A percentile compares a stretch with the other conserved stretches of the same genome.
Evolutionary conservation across 2,888 invertebrate genomes (phyloP).

Genomic region (Mactromeris polynyma): DNA sequence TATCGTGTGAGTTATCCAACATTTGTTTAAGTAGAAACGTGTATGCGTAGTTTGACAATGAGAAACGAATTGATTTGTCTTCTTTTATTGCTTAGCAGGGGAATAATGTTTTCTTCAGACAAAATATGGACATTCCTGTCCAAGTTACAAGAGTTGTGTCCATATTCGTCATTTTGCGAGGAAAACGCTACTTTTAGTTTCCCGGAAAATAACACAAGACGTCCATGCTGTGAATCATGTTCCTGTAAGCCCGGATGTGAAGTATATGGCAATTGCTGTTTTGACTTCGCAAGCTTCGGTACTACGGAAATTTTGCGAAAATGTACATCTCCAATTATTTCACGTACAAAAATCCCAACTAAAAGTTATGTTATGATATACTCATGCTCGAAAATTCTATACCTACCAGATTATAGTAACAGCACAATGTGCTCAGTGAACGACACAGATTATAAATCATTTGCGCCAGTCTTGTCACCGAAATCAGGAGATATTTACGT

Average conservation of each 20-base stretch:
- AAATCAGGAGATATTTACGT: not conserved
- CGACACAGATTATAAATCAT: not conserved
- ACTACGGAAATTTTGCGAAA: not conserved
- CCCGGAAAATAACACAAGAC: not conserved
- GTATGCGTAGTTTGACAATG: not conserved
- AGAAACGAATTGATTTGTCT: not conserved
- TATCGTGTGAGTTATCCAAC: no score
- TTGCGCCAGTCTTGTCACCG: not conserved
- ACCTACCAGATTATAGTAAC: not conserved
- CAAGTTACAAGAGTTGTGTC: not conserved
- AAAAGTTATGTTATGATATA: not conserved
- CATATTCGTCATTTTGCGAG: not conserved
- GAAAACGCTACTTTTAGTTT: not conserved
- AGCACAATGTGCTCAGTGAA: not conserved
- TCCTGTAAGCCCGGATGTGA: constrained; percentile 7
- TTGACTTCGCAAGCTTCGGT: not conserved
- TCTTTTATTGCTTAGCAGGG: not conserved
- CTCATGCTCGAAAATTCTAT: not conserved
- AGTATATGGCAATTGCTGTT: not conserved
- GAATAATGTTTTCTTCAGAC: not conserved
- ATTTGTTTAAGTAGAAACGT: no score
- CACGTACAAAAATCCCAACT: not conserved
- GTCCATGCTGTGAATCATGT: not conserved
- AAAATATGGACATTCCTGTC: not conserved
- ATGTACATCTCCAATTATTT: not conserved